Evolutionary conservation across 2,888 invertebrate genomes (phyloP), one percentile per base, ranked within the genome.

Genomic region (Tiphia femorata): DNA sequence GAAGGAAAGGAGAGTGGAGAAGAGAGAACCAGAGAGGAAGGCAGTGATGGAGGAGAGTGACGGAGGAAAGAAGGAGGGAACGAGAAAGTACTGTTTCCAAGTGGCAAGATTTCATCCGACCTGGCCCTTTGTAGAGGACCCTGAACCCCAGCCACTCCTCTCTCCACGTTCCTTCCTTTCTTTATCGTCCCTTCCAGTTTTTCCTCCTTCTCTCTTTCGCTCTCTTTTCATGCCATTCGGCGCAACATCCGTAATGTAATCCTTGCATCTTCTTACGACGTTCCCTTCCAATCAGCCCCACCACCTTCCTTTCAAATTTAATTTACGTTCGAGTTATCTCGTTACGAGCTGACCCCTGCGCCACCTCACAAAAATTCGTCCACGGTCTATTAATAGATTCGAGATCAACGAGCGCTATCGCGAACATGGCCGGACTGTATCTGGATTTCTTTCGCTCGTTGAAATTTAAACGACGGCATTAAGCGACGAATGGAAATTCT

Each of bases 11-110:
- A 44, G 14, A 30, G 38, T 33, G 19, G 37, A 25, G 16, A 16
- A 17, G n/a, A 20, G 21, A 25, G 25, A 37, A 14, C 30, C 16
- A 33, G n/a, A 37, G 40, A 43, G 17, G 37, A 8, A 3, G 23
- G 23, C 10, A n/a, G n/a, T 7, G 23, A 1, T 16, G 29, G 12
- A 23, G 12, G 10, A 19, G 19, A 35, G 35, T 21, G 17, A 25
- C 19, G 40, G 33, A 19, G 29, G 16, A n/a, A 25, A 7, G 29
- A 8, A 8, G 19, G n/a, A 12, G 17, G 20, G 41, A 42, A 29
- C 47, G 27, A 37, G n/a, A 17, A 47, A 19, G 44, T 49, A 42
- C 48, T 62, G 62, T 67, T 70, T 70, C 60, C 56, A 58, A 67
- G 64, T 67, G 62, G 59, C 37, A 40, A 59, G 58, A 51, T 64